Conservation (phyloP, 1,140 invertebrate species). For the Heliothis subflexa region DNA sequence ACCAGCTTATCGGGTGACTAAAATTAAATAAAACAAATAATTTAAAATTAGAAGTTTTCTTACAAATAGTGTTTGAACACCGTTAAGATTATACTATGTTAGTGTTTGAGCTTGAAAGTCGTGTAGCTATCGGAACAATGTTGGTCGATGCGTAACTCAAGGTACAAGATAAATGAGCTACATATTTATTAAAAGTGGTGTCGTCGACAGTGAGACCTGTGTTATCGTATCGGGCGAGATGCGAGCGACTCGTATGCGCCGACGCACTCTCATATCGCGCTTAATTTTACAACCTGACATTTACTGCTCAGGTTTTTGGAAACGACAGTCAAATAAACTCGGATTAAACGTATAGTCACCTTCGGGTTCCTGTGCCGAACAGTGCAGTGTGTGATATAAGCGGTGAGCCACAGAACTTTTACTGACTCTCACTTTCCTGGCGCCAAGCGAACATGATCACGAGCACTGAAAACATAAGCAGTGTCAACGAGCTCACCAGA, state of each 20-base stretch:
- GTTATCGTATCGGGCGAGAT: conserved; percentile 77
- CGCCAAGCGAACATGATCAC: conserved; percentile 68
- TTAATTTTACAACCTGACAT: conserved; percentile 73
- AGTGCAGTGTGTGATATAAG: conserved; percentile 66
- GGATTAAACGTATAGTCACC: conserved; percentile 70
- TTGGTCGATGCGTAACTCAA: conserved; percentile 68
- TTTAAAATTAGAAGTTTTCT: not conserved
- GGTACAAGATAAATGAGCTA: conserved; percentile 77
- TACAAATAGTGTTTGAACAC: conserved; percentile 4
- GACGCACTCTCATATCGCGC: conserved; percentile 69
- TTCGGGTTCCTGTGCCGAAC: conserved; percentile 59
- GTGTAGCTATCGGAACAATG: conserved; percentile 54
- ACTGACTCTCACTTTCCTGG: conserved; percentile 74
- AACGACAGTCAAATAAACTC: conserved; percentile 72
- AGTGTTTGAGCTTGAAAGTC: conserved; percentile 18
- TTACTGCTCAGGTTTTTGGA: conserved; percentile 79
- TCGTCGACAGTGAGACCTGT: conserved; percentile 71
- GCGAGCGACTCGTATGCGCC: conserved; percentile 68
- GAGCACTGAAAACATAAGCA: conserved; percentile 65
- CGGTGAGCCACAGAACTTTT: conserved; percentile 62
- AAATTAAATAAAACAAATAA: conserved; percentile 6
- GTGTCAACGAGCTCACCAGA: conserved; percentile 70
- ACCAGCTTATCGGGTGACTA: not conserved
- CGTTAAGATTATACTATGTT: conserved; percentile 28
- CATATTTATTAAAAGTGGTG: conserved; percentile 77